Conservation (phyloP, 2,888 invertebrate genomes). For the Scrobipalpa costella region DNA sequence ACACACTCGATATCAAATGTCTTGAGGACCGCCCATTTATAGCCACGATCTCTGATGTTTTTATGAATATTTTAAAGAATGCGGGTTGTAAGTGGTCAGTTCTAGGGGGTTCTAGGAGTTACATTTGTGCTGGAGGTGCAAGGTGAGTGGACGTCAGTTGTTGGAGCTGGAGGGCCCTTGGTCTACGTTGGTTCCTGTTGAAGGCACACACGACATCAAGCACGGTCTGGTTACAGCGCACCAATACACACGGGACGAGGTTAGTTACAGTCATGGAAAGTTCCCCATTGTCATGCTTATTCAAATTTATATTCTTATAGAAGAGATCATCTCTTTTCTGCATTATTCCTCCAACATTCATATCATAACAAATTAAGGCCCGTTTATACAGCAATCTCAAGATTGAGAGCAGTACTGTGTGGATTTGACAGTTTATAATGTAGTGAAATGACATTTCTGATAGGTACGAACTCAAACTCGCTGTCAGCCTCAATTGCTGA, state of each 20-base stretch:
- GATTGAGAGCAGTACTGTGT: no score
- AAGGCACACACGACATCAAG: conserved; percentile 76
- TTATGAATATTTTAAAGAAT: conserved; percentile 37
- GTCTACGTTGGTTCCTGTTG: conserved; percentile 77
- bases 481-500: no score
- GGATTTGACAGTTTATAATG: no score
- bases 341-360: no score
- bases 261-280: conserved; percentile 46
- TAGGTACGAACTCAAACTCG: no score
- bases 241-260: conserved; percentile 67
- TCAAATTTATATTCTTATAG: no score
- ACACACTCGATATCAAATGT: conserved; percentile 56
- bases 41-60: conserved; percentile 50
- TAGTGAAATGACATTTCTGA: no score
- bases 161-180: conserved; percentile 69
- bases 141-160: conserved; percentile 59
- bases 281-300: background rate
- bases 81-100: background rate
- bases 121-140: conserved; percentile 32
- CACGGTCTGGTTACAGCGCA: conserved; percentile 67
- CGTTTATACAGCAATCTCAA: no score
- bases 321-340: no score
- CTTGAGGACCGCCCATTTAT: conserved; percentile 61
- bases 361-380: no score
- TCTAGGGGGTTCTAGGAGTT: background rate